Conservation (phyloP, 1,140 invertebrate genomes). For the Drosophila leontia region DNA sequence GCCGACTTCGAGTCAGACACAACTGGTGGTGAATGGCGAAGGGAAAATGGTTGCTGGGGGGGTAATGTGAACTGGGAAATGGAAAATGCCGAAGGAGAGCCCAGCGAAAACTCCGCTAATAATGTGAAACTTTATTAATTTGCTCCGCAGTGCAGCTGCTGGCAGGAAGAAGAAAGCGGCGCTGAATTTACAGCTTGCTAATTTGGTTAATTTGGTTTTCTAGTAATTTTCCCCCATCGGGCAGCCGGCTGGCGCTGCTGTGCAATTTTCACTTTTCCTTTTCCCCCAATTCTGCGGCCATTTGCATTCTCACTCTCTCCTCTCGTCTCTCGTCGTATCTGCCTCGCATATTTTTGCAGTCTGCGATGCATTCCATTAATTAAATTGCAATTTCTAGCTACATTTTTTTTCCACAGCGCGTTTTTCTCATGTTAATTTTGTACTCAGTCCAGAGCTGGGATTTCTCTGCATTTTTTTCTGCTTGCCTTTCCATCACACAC, state of each 20-base stretch:
- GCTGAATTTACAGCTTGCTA: constrained; percentile 74
- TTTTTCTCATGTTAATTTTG: constrained; percentile 59
- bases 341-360: constrained; percentile 56
- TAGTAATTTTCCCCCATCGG: constrained; percentile 56
- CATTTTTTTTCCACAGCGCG: constrained; percentile 36
- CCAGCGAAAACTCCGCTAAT: constrained; percentile 58
- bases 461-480: constrained; percentile 2
- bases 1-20: constrained; percentile 33
- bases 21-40: constrained; percentile 22
- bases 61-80: constrained; percentile 1
- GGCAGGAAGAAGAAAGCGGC: constrained; percentile 23
- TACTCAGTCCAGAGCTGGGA: constrained; percentile 35
- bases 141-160: constrained; percentile 58
- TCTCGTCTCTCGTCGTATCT: neutral
- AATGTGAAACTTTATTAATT: constrained; percentile 79
- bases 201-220: constrained; percentile 79
- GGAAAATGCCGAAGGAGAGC: constrained; percentile 35
- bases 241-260: constrained; percentile 19
- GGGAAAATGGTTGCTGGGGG: constrained; percentile 4
- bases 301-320: constrained; percentile 32
- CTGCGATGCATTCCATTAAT: constrained; percentile 72
- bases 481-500: neutral
- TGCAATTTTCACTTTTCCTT: constrained; percentile 53
- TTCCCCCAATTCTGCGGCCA: constrained; percentile 40
- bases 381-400: constrained; percentile 72